Percentiles rank a stretch among this genome's conserved stretches.
Evolutionary conservation across 2,797 vertebrate genomes (phyloP).

Genomic region (Jordanella pulchra): DNA sequence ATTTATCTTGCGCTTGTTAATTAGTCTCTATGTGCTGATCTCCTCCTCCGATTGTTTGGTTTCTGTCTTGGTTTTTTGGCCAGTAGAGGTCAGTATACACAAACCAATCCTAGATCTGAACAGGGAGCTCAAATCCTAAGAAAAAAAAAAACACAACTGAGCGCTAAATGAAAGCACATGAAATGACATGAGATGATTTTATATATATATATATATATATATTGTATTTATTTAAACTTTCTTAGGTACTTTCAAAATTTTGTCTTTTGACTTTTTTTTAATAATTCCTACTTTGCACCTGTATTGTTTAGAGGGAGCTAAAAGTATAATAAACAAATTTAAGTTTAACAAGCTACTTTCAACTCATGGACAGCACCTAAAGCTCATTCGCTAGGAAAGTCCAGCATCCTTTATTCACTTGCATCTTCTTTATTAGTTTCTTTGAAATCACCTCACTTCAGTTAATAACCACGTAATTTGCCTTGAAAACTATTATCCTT

Average conservation of each 20-base stretch:
- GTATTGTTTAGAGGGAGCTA: neutral
- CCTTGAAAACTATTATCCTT: neutral
- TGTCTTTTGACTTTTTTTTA: neutral
- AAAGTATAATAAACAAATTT: neutral
- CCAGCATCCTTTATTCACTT: neutral
- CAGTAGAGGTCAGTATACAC: conserved; percentile 75
- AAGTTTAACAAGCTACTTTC: neutral
- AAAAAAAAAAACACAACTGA: neutral
- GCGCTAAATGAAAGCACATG: neutral
- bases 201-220: no score
- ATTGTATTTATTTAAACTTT: neutral
- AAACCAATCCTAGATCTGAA: conserved; percentile 53
- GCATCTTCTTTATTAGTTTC: no score
- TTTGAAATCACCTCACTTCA: neutral
- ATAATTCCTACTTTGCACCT: neutral
- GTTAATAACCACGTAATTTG: neutral
- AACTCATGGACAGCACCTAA: no score
- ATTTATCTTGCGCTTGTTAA: neutral
- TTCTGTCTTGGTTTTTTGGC: neutral
- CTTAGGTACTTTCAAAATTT: neutral
- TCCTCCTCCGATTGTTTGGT: neutral
- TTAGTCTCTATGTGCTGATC: neutral
- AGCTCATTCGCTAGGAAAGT: neutral
- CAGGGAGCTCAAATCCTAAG: neutral
- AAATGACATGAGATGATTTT: neutral